Conservation (phyloP, 2,888 invertebrate species). For the Venustoraphidia nigricollis region DNA sequence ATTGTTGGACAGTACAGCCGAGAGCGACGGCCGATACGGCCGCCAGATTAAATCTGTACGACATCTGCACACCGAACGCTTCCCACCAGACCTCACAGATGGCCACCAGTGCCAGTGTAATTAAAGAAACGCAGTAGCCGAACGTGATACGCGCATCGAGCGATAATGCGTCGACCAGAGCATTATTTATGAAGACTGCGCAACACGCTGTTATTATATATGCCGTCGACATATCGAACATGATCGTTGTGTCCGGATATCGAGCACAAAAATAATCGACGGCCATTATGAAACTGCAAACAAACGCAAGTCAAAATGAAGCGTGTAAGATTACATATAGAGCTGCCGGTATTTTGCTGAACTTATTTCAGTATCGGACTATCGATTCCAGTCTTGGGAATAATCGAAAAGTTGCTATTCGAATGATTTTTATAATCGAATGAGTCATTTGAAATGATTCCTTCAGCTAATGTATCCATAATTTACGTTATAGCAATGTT, state of each 20-base stretch:
- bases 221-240: slow-evolving; percentile 84
- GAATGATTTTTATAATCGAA: too few species aligned
- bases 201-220: slow-evolving; percentile 82
- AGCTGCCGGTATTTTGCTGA: not conserved
- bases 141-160: slow-evolving; percentile 75
- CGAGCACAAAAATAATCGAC: slow-evolving; percentile 81
- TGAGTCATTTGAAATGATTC: too few species aligned
- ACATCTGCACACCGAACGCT: slow-evolving; percentile 58
- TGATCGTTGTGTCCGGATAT: slow-evolving; percentile 71
- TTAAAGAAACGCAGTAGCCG: slow-evolving; percentile 66
- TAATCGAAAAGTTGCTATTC: too few species aligned
- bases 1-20: slow-evolving; percentile 86
- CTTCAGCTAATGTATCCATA: too few species aligned
- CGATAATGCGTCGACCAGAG: slow-evolving; percentile 66
- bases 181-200: slow-evolving; percentile 73
- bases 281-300: slow-evolving; percentile 75
- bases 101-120: slow-evolving; percentile 69
- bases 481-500: too few species aligned
- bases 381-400: too few species aligned
- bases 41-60: slow-evolving; percentile 68
- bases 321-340: slow-evolving; percentile 1
- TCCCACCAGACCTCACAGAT: slow-evolving; percentile 79
- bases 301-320: slow-evolving; percentile 1
- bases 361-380: too few species aligned
- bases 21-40: slow-evolving; percentile 76